Evolutionary conservation across 2,113 vertebrate genomes (phyloP).

Genomic region (Otocyon megalotis): DNA sequence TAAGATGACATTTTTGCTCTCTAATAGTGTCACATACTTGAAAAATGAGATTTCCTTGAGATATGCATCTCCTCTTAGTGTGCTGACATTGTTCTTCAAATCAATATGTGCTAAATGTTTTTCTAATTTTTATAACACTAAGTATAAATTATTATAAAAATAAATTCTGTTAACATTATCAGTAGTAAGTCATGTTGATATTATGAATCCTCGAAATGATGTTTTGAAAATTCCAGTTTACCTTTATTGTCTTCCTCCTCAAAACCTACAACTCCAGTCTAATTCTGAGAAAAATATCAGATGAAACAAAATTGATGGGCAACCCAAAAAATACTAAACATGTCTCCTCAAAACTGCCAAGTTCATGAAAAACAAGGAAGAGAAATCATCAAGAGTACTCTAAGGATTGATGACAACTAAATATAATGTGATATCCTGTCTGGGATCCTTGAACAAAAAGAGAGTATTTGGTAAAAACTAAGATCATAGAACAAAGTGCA

Average conservation of each 20-base stretch:
- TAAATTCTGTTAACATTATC: not conserved
- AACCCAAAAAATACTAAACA: not conserved
- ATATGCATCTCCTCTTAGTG: not conserved
- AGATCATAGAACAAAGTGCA: not conserved
- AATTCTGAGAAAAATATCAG: not conserved
- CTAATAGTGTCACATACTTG: not conserved
- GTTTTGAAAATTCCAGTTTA: not conserved
- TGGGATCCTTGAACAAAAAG: not conserved
- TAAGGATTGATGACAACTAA: not conserved
- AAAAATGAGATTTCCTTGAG: not conserved
- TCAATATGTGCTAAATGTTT: not conserved
- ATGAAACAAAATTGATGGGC: not conserved
- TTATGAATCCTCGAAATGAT: not conserved
- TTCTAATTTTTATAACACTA: not conserved
- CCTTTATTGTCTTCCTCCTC: not conserved
- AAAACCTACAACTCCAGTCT: not conserved
- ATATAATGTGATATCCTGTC: not conserved
- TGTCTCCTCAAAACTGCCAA: not conserved
- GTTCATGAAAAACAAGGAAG: not conserved
- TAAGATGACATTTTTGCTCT: not conserved
- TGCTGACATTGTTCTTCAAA: not conserved
- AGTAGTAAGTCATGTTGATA: not conserved
- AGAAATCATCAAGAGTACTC: not conserved
- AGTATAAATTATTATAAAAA: not conserved
- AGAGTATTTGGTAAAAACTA: not conserved